These are phyloP conservation scores for Eospalax fontanierii DNA, from an alignment of 2,797 vertebrate species.

Conservation along the genomic window DNA sequence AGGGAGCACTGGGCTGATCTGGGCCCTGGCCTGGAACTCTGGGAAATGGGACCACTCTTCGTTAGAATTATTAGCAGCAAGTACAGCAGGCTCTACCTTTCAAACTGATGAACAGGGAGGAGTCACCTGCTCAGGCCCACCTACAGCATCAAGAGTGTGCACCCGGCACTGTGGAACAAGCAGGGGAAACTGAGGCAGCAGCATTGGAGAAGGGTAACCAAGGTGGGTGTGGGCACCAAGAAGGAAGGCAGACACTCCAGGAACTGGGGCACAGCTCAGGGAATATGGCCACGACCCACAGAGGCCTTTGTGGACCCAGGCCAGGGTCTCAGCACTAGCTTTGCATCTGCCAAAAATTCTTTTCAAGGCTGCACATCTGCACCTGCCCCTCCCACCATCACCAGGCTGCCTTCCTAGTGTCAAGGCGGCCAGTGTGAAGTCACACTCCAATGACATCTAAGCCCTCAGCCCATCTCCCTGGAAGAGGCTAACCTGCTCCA, in stretches of 20 bases:
- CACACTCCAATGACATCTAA: background rate
- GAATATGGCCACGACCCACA: background rate
- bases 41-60: background rate
- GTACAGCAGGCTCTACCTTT: background rate
- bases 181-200: background rate
- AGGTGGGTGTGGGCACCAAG: no score
- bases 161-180: background rate
- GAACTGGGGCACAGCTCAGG: no score
- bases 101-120: background rate
- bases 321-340: background rate
- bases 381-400: background rate
- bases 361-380: background rate
- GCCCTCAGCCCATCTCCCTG: background rate
- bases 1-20: background rate
- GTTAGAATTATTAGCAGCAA: background rate
- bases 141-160: background rate
- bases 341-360: background rate
- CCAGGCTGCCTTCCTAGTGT: background rate
- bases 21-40: background rate
- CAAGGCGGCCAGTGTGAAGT: no score
- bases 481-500: background rate
- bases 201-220: no score
- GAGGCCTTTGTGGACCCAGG: background rate
- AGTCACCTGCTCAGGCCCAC: background rate
- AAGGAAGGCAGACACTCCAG: no score